phyloP scores from a whole-genome alignment of 2,113 vertebrate species.

The Leucosticte australis region DNA sequence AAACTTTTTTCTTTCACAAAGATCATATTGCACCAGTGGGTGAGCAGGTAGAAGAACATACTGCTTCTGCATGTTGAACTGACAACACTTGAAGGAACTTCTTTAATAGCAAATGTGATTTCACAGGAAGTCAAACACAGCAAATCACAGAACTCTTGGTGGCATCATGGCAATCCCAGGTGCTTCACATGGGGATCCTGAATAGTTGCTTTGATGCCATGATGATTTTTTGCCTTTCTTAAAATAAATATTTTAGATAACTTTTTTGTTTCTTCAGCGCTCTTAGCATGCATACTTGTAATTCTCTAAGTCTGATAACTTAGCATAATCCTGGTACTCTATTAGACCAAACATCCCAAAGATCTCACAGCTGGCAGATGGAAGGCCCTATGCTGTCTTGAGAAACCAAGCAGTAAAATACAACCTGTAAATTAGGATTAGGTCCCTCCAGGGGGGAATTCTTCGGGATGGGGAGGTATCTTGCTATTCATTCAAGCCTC shows the following conservation, averaged over 20 bases:
- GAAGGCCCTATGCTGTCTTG: neutral
- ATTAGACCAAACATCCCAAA: neutral
- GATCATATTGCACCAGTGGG: neutral
- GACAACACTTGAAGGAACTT: neutral
- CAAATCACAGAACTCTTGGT: neutral
- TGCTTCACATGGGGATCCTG: neutral
- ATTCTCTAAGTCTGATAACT: neutral
- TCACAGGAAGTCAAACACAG: neutral
- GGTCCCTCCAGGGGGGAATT: neutral
- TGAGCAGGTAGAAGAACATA: neutral
- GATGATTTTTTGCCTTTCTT: neutral
- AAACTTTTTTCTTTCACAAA: neutral
- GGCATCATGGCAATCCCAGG: neutral
- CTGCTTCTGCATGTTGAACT: neutral
- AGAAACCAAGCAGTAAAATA: neutral
- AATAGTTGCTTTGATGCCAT: neutral
- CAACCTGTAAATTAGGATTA: neutral
- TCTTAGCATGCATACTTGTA: neutral
- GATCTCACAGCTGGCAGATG: rapidly evolving
- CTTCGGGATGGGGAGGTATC: neutral
- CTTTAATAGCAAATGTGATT: neutral
- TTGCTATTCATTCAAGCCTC: neutral
- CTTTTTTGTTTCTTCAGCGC: neutral
- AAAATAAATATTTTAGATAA: neutral
- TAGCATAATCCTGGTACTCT: neutral